Evolutionary conservation across 1,140 invertebrate species (phyloP).

Genomic region (Lutraria rhynchaena): DNA sequence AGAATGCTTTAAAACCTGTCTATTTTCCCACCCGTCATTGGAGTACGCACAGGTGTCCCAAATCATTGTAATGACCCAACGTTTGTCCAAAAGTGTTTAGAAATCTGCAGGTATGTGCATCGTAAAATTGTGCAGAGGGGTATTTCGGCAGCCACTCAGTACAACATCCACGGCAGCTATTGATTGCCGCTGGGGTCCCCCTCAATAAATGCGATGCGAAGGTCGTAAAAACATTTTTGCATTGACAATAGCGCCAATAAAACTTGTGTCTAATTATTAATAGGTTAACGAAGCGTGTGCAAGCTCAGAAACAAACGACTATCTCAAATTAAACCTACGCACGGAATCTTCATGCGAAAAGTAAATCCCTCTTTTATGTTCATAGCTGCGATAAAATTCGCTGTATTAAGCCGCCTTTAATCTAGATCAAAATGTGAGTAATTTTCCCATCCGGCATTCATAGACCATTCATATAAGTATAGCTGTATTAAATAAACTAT

Average conservation of each 20-base stretch:
- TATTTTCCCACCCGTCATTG: constrained; percentile 41
- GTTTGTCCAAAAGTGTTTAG: constrained; percentile 40
- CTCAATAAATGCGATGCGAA: constrained; percentile 27
- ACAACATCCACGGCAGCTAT: constrained; percentile 15
- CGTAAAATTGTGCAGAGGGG: constrained; percentile 32
- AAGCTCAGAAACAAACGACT: constrained; percentile 39
- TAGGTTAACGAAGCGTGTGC: constrained; percentile 50
- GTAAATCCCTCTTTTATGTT: constrained; percentile 11
- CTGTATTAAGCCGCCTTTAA: too few relatives aligned
- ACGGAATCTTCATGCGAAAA: constrained; percentile 27
- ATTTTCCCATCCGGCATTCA: too few relatives aligned
- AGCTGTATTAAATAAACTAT: too few relatives aligned
- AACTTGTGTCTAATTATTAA: constrained; percentile 61
- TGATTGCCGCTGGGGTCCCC: constrained; percentile 41
- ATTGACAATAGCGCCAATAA: constrained; percentile 54
- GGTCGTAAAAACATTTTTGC: constrained; percentile 57
- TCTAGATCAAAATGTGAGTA: too few relatives aligned
- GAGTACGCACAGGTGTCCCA: constrained; percentile 31
- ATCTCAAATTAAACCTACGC: constrained; percentile 55
- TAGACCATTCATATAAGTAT: too few relatives aligned
- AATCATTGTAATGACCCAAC: constrained; percentile 38
- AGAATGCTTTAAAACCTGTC: constrained; percentile 11
- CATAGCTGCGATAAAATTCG: too few relatives aligned
- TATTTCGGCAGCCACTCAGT: constrained; percentile 19
- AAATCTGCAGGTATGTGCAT: constrained; percentile 48